Evolutionary conservation across 2,113 vertebrate species (phyloP), one percentile per base, ranked within the genome.

Genomic region (Eublepharis macularius): DNA sequence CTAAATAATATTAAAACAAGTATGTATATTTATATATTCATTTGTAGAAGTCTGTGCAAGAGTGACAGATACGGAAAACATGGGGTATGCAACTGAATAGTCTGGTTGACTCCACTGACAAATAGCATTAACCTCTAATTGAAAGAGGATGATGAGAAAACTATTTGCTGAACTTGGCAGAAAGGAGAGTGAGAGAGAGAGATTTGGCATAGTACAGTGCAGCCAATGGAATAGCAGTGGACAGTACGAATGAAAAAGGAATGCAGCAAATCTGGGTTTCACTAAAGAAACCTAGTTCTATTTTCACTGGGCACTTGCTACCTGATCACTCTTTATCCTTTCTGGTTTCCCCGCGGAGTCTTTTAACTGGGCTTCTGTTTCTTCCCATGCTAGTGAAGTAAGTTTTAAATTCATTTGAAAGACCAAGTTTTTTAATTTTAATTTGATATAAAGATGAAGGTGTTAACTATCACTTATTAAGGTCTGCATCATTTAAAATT

Each of bases 1-100:
- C 39, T 88, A 76, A 86, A 66, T 81, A 54, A 21, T 39, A 66
- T 88, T 86, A 86, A 88, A 91, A 85, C 70, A 88, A 66, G 26
- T 68, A 76, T n/a, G n/a, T n/a, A n/a, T n/a, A n/a, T n/a, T n/a
- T n/a, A n/a, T 60, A 17, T 6, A 24, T 6, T 6, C 10, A 39
- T 29, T 68, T 84, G 80, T 32, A 51, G 82, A 21, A 75, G 43
- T 63, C 51, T 81, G 34, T 74, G 36, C 21, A 39, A 29, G 41
- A 72, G 24, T 47, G 51, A 36, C 34, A 12, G 14, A 26, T 80
- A 66, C n/a, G 11, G 24, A 63, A 36, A 83, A 41, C 36, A 77
- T 43, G 5, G 29, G 47, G 49, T 63, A 57, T 45, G 39, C 9
- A 12, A 32, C 63, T 49, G 43, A 75, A 36, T 45, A 10, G 39